Percentiles rank a stretch among this genome's conserved stretches.
Conservation (phyloP, 2,888 invertebrate species). For the Epirrhoe alternata region DNA sequence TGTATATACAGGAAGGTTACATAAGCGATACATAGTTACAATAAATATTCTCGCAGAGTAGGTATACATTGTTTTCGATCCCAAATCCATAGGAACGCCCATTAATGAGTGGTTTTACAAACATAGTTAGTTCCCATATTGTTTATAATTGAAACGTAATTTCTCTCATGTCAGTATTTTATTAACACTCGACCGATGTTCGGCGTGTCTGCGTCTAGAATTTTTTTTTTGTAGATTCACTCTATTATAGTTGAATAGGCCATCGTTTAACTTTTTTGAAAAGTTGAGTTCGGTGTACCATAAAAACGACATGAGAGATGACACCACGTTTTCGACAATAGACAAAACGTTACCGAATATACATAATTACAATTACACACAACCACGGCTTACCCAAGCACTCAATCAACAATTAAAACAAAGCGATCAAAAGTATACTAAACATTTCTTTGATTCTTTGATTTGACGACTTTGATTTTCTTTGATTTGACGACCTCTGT, state of each 20-base stretch:
- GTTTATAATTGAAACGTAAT: background rate
- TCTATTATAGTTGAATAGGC: too few species aligned
- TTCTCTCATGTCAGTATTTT: background rate
- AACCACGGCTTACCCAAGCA: conserved; percentile 46
- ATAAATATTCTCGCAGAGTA: background rate
- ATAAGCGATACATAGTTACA: background rate
- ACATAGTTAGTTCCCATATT: conserved; percentile 12
- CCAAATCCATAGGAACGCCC: background rate
- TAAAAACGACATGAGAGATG: background rate
- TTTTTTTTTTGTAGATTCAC: background rate
- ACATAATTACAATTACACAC: conserved; percentile 38
- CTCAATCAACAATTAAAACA: background rate
- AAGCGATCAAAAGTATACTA: too few species aligned
- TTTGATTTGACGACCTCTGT: too few species aligned
- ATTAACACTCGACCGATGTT: background rate
- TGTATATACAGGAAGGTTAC: background rate
- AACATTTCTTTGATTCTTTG: too few species aligned
- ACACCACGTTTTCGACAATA: background rate
- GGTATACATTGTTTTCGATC: conserved; percentile 2
- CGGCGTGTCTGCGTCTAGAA: too few species aligned
- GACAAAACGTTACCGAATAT: background rate
- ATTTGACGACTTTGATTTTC: too few species aligned
- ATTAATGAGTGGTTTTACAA: conserved; percentile 6
- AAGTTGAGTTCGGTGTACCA: background rate
- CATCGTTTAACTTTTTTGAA: too few species aligned